Conservation (phyloP, 2,797 vertebrate genomes). For the Gadopsis bispinosus region DNA sequence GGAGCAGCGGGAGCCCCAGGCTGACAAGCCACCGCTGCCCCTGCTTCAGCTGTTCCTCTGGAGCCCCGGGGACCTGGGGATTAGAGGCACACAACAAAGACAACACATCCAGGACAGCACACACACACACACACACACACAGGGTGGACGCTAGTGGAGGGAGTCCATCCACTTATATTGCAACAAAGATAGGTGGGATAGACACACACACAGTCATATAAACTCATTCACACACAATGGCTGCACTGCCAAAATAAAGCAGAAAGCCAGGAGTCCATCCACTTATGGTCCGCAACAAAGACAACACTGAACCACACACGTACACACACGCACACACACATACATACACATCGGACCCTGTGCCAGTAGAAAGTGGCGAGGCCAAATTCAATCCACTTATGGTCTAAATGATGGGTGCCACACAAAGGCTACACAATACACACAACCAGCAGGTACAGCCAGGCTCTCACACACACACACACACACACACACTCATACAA, state of each 20-base stretch:
- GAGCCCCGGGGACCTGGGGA: constrained; percentile 90
- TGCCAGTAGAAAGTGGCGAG: constrained; percentile 18
- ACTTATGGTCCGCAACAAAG: constrained; percentile 35
- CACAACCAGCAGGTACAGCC: constrained; percentile 23
- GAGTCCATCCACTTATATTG: constrained; percentile 40
- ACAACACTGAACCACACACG: constrained; percentile 14
- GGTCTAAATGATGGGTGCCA: constrained; percentile 35
- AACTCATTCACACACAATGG: constrained; percentile 26
- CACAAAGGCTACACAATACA: constrained; percentile 25
- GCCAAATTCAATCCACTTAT: constrained; percentile 45
- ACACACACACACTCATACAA: neutral
- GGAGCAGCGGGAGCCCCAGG: constrained; percentile 88
- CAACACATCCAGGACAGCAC: constrained; percentile 67
- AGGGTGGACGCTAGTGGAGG: constrained; percentile 27
- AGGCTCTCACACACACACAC: constrained; percentile 10
- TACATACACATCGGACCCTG: constrained; percentile 11
- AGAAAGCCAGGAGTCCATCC: constrained; percentile 32
- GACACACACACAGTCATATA: constrained; percentile 26
- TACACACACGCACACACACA: constrained; percentile 13
- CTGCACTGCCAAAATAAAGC: constrained; percentile 31
- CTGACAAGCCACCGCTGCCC: constrained; percentile 92
- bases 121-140: constrained; percentile 33
- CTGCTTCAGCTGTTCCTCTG: constrained; percentile 92
- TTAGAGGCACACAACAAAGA: constrained; percentile 84
- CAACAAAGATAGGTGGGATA: constrained; percentile 59